phyloP scores from a whole-genome alignment of 2,888 invertebrate genomes.

The Thecophora atra region DNA sequence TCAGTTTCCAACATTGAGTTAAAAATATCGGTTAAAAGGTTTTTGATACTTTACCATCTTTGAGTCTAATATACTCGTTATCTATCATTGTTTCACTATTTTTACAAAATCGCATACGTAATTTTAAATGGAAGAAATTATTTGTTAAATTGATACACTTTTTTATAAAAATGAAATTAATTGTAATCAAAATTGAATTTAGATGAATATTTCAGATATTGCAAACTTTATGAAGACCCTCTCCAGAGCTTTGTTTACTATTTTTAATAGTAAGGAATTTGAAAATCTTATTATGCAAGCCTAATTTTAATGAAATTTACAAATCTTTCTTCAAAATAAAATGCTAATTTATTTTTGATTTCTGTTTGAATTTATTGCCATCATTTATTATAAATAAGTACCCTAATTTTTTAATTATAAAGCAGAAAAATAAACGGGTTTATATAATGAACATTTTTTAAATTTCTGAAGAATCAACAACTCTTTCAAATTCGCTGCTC shows the following conservation, averaged over 20 bases:
- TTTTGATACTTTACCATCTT: constrained; percentile 3
- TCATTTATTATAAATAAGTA: constrained; percentile 32
- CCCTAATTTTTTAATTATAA: constrained; percentile 24
- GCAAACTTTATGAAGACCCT: neutral
- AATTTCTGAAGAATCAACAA: neutral
- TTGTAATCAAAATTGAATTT: constrained; percentile 43
- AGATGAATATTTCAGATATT: constrained; percentile 35
- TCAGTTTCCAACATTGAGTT: constrained; percentile 94
- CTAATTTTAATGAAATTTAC: constrained; percentile 31
- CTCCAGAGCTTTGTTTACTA: constrained; percentile 20
- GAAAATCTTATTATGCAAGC: constrained; percentile 18
- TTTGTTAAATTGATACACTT: constrained; percentile 40
- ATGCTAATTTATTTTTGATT: constrained; percentile 30
- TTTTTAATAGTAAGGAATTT: constrained; percentile 25
- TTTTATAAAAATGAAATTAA: constrained; percentile 42
- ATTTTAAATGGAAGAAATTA: constrained; percentile 40
- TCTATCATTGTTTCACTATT: constrained; percentile 24
- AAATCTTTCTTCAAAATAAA: constrained; percentile 25
- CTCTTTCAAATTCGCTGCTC: neutral
- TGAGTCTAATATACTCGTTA: constrained; percentile 20
- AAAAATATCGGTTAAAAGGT: constrained; percentile 58
- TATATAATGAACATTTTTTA: constrained; percentile 8
- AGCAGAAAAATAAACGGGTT: constrained; percentile 29
- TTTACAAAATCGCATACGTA: constrained; percentile 39
- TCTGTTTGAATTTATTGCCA: constrained; percentile 31